Evolutionary conservation across 2,888 invertebrate species (phyloP), one percentile per base, ranked within the genome.

Genomic region (Ferdinandea cuprea): DNA sequence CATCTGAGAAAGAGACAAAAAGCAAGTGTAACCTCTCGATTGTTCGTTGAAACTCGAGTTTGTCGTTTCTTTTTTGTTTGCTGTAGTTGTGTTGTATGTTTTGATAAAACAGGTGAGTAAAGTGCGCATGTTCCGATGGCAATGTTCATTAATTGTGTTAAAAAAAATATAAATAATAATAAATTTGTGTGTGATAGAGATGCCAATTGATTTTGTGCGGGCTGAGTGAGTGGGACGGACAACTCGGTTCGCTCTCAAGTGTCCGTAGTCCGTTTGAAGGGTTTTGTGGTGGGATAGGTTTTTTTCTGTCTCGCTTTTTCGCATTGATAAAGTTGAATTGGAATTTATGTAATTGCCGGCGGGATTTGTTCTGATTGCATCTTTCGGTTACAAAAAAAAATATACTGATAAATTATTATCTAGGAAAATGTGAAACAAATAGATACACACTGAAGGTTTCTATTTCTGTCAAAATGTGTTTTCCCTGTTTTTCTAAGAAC

Each of bases 1-100:
- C 86, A 86, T 86, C 73, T 86, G 80, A 63, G 79, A 86, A 85
- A 81, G 86, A 85, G 85, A 86, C 63, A 50, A 48, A 66, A 52
- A 35, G 37, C 28, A 6, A 13, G 40, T 40, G 9, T 25, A 11
- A 50, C n/a, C 37, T 59, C 66, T 61, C 37, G 48, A 71, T 63
- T 73, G 44, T 71, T 72, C 76, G 40, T 13, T 48, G 50, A 73
- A 37, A 65, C 32, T 46, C 52, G 30, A 46, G 54, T 59, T 66
- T 72, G 83, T 59, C 58, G n/a, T 21, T 46, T 46, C 73, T 58
- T 69, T 72, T 85, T 59, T 58, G 21, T 21, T 21, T 46, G 73
- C 58, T 73, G 72, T 25, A 2, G 25, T 58, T 61, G 17, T 44
- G 11, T 19, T 80, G 66, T 78, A 71, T 85, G 77, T 76, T 68